Evolutionary conservation across 2,888 invertebrate genomes (phyloP), one percentile per base, ranked within the genome.

Genomic region (Melitaea athalia): DNA sequence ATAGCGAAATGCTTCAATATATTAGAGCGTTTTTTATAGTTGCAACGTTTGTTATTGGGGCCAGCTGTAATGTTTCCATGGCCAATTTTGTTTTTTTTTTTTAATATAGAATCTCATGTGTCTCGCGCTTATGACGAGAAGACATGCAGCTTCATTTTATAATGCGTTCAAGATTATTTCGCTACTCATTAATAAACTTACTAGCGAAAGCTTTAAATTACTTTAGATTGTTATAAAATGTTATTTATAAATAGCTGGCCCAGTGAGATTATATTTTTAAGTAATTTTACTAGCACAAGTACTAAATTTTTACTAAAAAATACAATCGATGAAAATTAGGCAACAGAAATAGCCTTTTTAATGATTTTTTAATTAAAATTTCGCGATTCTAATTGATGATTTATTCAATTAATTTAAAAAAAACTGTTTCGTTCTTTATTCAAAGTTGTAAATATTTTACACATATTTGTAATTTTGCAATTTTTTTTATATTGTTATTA

Each of bases 381-480:
- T 60, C 24, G 63, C 24, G 5, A 50, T 17, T 24, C 24, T 38
- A n/a, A 14, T 49, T 57, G 47, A n/a, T 15, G 15, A 42, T 5
- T 61, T 11, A 57, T 57, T 61, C 38, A 31, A 53, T 47, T 12
- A 45, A 65, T 7, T 59, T n/a, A 60, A 47, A 17, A n/a, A 61
- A 38, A 57, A 50, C 49, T 45, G 60, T 66, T 64, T 71, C 68
- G 80, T 83, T 82, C 80, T 81, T 77, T 78, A 81, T 81, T 84
- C 84, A 80, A 90, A 89, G 91, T 88, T 92, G 92, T 92, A 92
- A 87, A 92, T 92, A 92, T 91, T 91, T 89, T 88, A 89, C 81
- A 84, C 82, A 83, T 85, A 86, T 85, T 84, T 89, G 86, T 89
- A 88, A 85, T 90, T 87, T 90, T 88, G 83, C 86, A 86, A 86